These are phyloP conservation scores for Nothura maculosa DNA, from an alignment of 2,797 vertebrate genomes.

Conservation along the genomic window DNA sequence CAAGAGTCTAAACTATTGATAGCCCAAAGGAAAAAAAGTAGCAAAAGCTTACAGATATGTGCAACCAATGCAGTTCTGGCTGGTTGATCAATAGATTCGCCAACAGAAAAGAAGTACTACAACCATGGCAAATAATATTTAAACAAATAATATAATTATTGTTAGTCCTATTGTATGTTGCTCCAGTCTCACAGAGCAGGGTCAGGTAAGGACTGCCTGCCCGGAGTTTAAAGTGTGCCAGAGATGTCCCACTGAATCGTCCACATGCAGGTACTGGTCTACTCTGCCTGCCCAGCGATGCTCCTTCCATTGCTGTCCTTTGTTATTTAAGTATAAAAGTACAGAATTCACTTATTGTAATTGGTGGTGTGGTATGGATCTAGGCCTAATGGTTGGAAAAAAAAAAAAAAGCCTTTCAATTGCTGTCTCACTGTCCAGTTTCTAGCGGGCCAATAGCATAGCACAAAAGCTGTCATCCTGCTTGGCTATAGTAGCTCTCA, in stretches of 20 bases:
- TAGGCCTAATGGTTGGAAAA: background rate
- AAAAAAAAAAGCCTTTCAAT: background rate
- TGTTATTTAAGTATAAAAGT: background rate
- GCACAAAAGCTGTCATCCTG: conserved; percentile 39
- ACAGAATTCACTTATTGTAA: background rate
- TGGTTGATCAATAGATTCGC: conserved; percentile 29
- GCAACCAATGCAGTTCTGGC: conserved; percentile 6
- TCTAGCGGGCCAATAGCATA: conserved; percentile 47
- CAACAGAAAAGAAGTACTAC: conserved; percentile 24
- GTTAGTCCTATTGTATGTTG: background rate
- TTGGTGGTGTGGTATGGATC: background rate
- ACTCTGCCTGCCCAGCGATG: background rate
- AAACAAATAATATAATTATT: background rate
- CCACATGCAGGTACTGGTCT: background rate
- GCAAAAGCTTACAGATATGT: background rate
- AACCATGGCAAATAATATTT: conserved; percentile 16
- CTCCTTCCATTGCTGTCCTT: background rate
- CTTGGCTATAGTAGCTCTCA: conserved; percentile 11
- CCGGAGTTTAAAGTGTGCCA: background rate
- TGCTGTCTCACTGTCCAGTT: conserved; percentile 19
- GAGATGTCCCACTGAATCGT: background rate
- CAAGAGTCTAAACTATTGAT: conserved; percentile 14
- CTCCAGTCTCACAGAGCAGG: background rate
- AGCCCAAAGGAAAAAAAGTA: conserved; percentile 38
- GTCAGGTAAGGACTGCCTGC: background rate